Conservation (phyloP, 2,888 invertebrate genomes). For the Gryllus longicercus region DNA sequence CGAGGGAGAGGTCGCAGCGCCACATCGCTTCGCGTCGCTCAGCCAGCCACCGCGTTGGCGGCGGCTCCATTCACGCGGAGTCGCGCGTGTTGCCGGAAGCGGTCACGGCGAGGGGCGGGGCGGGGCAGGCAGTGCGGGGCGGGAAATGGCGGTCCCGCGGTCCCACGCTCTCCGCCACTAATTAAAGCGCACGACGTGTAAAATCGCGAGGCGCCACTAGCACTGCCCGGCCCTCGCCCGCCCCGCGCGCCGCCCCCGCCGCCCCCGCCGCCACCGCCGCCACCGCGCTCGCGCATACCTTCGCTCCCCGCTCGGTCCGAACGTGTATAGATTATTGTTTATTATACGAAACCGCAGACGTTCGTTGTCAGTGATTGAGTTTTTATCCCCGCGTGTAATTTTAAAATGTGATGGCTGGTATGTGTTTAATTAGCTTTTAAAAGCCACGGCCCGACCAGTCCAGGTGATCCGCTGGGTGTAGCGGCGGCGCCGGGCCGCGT, state of each 20-base stretch:
- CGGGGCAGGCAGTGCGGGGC: not conserved
- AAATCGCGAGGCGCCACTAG: not conserved
- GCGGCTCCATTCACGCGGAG: too few species aligned
- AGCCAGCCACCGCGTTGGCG: too few species aligned
- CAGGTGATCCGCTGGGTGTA: slow-evolving; percentile 10
- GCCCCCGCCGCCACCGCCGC: not conserved
- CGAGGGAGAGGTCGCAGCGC: too few species aligned
- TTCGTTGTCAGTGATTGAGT: slow-evolving; percentile 17
- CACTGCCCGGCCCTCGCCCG: not conserved
- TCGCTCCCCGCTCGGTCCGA: not conserved
- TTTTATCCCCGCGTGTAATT: slow-evolving; percentile 17
- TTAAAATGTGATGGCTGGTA: slow-evolving; percentile 11
- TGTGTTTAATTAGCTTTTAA: slow-evolving; percentile 17
- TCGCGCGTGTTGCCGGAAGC: not conserved
- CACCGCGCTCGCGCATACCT: slow-evolving; percentile 4
- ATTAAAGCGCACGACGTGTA: slow-evolving; percentile 5
- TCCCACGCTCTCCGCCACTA: slow-evolving; percentile 5
- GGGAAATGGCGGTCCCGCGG: not conserved
- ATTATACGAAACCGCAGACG: slow-evolving; percentile 17
- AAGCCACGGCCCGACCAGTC: slow-evolving; percentile 17
- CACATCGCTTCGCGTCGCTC: too few species aligned
- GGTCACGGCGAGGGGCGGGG: not conserved
- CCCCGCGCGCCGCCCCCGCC: not conserved
- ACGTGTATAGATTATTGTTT: slow-evolving; percentile 7
- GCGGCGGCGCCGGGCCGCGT: not conserved